A percentile compares a stretch with the other conserved stretches of the same genome.
phyloP scores from a whole-genome alignment of 2,113 vertebrate genomes.

The Gopherus flavomarginatus region DNA sequence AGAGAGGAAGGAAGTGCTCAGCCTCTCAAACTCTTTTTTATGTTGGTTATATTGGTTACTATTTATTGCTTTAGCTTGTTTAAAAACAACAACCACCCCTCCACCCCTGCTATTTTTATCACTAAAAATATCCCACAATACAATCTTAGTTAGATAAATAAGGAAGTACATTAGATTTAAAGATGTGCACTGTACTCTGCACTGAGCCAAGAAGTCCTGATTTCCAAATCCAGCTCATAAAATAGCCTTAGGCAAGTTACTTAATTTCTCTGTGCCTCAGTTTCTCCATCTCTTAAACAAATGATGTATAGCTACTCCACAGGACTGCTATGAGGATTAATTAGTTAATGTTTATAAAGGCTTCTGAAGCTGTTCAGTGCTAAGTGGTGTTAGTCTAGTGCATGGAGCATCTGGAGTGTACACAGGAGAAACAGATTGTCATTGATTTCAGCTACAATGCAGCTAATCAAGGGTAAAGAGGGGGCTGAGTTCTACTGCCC shows the following conservation, averaged over 20 bases:
- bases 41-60: neutral
- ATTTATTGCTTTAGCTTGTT: neutral
- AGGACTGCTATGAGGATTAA: neutral
- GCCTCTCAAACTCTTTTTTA: neutral
- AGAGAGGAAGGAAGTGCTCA: neutral
- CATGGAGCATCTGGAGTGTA: neutral
- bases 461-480: neutral
- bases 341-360: neutral
- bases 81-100: neutral
- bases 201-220: neutral
- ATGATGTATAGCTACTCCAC: neutral
- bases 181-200: neutral
- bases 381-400: neutral
- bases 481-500: neutral
- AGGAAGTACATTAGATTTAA: neutral
- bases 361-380: neutral
- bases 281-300: neutral
- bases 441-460: neutral
- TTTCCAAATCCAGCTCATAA: neutral
- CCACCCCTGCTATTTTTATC: neutral
- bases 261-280: neutral
- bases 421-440: neutral
- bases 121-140: neutral
- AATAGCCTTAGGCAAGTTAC: neutral
- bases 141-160: neutral